Conservation (phyloP, 2,888 invertebrate genomes). For the Deilephila porcellus region DNA sequence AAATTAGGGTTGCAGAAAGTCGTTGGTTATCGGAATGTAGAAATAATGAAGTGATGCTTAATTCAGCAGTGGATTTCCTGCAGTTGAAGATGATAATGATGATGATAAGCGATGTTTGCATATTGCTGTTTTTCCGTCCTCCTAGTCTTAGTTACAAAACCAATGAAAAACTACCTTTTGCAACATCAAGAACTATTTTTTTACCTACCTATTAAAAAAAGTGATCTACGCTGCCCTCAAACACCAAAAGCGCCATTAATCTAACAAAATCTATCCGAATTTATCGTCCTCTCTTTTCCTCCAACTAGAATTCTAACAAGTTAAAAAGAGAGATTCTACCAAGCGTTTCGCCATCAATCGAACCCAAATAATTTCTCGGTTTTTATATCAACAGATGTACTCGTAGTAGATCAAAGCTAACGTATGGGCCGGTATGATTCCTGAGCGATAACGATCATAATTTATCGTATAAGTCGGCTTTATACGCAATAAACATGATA, state of each 20-base stretch:
- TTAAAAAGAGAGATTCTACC: not conserved
- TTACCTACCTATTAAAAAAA: not conserved
- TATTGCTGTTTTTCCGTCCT: too few species aligned
- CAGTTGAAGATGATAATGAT: too few species aligned
- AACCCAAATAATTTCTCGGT: slow-evolving; percentile 37
- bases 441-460: slow-evolving; percentile 65
- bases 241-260: not conserved
- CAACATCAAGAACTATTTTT: too few species aligned
- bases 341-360: not conserved
- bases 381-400: slow-evolving; percentile 70
- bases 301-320: not conserved
- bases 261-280: not conserved
- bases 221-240: not conserved
- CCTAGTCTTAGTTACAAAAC: too few species aligned
- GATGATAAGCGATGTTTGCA: too few species aligned
- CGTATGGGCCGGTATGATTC: slow-evolving; percentile 62
- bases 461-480: slow-evolving; percentile 60
- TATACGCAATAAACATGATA: slow-evolving; percentile 76
- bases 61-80: too few species aligned
- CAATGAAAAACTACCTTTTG: too few species aligned
- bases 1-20: too few species aligned
- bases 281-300: not conserved
- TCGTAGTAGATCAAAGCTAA: slow-evolving; percentile 71
- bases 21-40: too few species aligned
- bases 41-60: too few species aligned